Base-by-base conservation (phyloP, 2,888 invertebrate genomes). In the Sphecodes monilicornis region DNA sequence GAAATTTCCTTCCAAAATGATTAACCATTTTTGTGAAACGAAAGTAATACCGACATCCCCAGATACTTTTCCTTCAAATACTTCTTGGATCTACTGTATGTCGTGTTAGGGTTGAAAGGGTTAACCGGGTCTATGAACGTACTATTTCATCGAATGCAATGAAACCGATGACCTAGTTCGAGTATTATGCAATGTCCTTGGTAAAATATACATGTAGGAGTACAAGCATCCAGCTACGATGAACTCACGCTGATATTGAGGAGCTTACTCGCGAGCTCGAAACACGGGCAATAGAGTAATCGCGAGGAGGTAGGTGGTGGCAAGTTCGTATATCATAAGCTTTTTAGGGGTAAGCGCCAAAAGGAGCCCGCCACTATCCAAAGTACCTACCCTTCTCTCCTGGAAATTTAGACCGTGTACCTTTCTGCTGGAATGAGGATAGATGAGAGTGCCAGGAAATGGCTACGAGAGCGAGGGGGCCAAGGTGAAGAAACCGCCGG, bases 211-310 rank as follows among this genome's bases (percentile, higher is more conserved):
- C 84, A 80, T 77, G 76, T 64, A 57, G 26, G 13, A 13, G 26
- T 4, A 26, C 26, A 26, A 16, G 16, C 18, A 29, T 32, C 64
- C 16, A 32, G 75, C 66, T 79, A 79, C 82, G 73, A 60, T 78
- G 84, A 88, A 87, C 75, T 82, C 29, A 36, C 69, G 71, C 11
- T 57, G 75, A 89, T 82, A 87, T 77, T 87, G 83, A 79, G 64
- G 85, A 85, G 83, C 83, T 78, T 36, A 36, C 76, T 43, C 76
- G 77, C 70, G 32, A 71, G 77, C 80, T 78, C 76, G 79, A 78
- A 81, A 87, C 81, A 87, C 79, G 76, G 66, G 72, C 75, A 76
- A 78, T 76, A 81, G 80, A 84, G 81, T 82, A 79, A 82, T 89
- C 82, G 76, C 29, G 71, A 50, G 57, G 73, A 60, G 39, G 81